phyloP scores from a whole-genome alignment of 2,797 vertebrate species.

The Gambusia yucatana region DNA sequence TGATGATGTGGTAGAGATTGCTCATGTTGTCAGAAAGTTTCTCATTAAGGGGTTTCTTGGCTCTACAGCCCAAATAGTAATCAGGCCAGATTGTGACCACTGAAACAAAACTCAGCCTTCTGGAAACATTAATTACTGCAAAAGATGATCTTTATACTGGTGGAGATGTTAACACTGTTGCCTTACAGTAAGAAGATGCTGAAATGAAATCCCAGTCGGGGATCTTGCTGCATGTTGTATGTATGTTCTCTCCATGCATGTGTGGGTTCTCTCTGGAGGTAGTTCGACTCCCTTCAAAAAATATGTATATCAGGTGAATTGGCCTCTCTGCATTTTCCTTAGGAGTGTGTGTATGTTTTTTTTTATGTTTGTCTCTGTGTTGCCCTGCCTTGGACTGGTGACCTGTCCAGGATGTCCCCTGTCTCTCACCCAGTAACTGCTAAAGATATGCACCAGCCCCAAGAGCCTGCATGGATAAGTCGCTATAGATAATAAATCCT shows the following conservation, averaged over 20 bases:
- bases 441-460: not conserved
- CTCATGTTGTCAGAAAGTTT: not conserved
- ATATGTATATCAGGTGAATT: not conserved
- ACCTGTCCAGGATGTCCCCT: not conserved
- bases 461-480: not conserved
- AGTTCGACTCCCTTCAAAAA: too few relatives aligned
- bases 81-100: too few relatives aligned
- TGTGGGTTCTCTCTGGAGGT: too few relatives aligned
- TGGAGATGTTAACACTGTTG: not conserved
- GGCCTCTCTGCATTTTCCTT: not conserved
- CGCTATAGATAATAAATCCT: not conserved
- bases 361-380: not conserved
- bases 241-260: not conserved
- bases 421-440: not conserved
- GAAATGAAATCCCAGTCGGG: not conserved
- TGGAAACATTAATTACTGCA: too few relatives aligned
- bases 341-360: not conserved
- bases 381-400: not conserved
- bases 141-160: too few relatives aligned
- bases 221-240: not conserved
- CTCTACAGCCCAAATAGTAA: not conserved
- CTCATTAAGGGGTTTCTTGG: not conserved
- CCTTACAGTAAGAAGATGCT: not conserved
- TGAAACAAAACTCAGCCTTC: too few relatives aligned
- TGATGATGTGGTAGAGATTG: not conserved